Evolutionary conservation across 2,888 invertebrate species (phyloP), one percentile per base, ranked within the genome.

Genomic region (Oscheius sp.): DNA sequence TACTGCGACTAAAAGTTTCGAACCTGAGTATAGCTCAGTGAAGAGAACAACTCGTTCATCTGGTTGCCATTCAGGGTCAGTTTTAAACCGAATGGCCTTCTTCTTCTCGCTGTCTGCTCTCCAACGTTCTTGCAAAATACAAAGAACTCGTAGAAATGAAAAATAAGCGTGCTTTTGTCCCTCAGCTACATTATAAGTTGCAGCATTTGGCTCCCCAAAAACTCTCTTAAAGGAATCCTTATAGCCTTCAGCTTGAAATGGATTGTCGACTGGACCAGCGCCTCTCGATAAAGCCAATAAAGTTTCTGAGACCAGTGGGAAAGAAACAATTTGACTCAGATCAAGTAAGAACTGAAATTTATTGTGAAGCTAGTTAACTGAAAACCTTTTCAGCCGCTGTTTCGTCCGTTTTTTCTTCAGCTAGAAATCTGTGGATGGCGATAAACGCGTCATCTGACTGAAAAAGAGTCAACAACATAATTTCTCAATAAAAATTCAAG

Each of bases 1-100:
- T 55, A 25, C 52, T 27, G n/a, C n/a, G n/a, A n/a, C n/a, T n/a
- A n/a, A n/a, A n/a, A n/a, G 20, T 52, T 29, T 15, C 55, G 6
- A 10, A 53, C 69, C 69, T 53, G 55, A 12, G 29, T 55, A 69
- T 53, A 84, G 84, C 29, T 82, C 70, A 61, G 83, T 76, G 68
- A 84, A 84, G 3, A 84, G 74, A 10, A 84, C 84, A 6, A 84
- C 84, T 42, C 83, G 72, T 67, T 82, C 81, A 70, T 83, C 84
- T 6, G 84, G 84, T 58, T 84, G 83, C 84, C 84, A 84, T 65
- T 84, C 84, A 8, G 83, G 82, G 65, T 84, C 84, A 17, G 79
- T 81, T 63, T 84, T 82, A 52, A 82, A 84, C n/a, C 82, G 69
- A 48, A 76, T 76, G n/a, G 55, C 55, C 63, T 82, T 80, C 37